Evolutionary conservation across 2,888 invertebrate genomes (phyloP).

Genomic region (Drosophila vallismaia): DNA sequence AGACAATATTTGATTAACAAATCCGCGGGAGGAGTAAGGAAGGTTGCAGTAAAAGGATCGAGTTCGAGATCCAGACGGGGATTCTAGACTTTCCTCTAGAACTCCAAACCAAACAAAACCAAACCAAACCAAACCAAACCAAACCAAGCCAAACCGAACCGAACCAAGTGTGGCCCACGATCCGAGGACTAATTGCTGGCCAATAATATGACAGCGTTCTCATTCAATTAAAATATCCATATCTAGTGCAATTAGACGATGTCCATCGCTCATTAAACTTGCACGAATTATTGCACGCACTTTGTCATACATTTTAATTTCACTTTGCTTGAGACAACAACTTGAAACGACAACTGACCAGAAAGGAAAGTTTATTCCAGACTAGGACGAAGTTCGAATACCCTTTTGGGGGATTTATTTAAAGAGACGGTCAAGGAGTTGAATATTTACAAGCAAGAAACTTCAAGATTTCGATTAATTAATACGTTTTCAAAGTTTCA

Average conservation of each 20-base stretch:
- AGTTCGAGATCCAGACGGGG: neutral
- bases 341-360: neutral
- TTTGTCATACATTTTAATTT: slow-evolving; percentile 83
- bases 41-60: slow-evolving; percentile 4
- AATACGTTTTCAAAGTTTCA: neutral
- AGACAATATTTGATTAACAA: slow-evolving; percentile 46
- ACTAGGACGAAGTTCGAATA: neutral
- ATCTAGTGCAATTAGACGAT: slow-evolving; percentile 82
- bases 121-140: no score
- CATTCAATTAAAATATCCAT: slow-evolving; percentile 83
- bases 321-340: slow-evolving; percentile 52
- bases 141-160: neutral
- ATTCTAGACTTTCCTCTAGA: no score
- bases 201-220: slow-evolving; percentile 79
- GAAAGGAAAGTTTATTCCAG: neutral
- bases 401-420: neutral
- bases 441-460: no score
- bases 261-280: slow-evolving; percentile 79
- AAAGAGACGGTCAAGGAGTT: no score
- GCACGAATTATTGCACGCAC: slow-evolving; percentile 83
- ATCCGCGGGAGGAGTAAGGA: slow-evolving; percentile 9
- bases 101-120: no score
- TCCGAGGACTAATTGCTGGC: slow-evolving; percentile 69
- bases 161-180: slow-evolving; percentile 36
- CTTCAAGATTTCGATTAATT: no score